A percentile compares a stretch with the other conserved stretches of the same genome.
Conservation (phyloP, 2,888 invertebrate genomes). For the Pardosa pseudoannulata region DNA sequence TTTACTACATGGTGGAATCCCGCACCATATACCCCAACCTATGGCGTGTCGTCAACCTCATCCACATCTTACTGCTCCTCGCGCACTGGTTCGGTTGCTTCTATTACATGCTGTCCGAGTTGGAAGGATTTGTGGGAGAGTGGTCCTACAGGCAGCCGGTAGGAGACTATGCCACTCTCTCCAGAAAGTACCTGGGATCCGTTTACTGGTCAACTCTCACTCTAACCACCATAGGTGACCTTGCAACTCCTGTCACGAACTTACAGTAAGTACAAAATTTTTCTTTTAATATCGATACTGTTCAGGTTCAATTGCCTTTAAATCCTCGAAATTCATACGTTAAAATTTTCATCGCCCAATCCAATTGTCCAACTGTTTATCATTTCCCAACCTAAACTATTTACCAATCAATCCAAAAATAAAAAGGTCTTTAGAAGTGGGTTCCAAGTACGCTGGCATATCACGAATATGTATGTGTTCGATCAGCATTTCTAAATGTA, state of each 20-base stretch:
- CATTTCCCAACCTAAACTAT: too few relatives aligned
- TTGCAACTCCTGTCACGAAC: conserved; percentile 96
- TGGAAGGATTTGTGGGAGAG: conserved; percentile 85
- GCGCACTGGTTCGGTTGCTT: conserved; percentile 99
- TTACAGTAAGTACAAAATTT: conserved; percentile 92
- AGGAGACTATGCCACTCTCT: conserved; percentile 91
- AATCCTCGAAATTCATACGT: too few relatives aligned
- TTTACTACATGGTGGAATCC: conserved; percentile 97
- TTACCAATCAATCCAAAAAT: too few relatives aligned
- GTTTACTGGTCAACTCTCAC: conserved; percentile 98
- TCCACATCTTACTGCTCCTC: conserved; percentile 94
- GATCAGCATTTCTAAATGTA: too few relatives aligned
- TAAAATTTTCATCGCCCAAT: too few relatives aligned
- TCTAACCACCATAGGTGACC: conserved; percentile 95
- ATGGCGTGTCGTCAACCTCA: conserved; percentile 95
- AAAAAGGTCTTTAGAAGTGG: too few relatives aligned
- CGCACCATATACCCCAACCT: conserved; percentile 96
- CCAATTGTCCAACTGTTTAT: too few relatives aligned
- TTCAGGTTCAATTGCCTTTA: too few relatives aligned
- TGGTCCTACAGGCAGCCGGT: conserved; percentile 79
- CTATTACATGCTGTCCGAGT: conserved; percentile 94
- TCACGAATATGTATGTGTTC: too few relatives aligned
- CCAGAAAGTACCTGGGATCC: conserved; percentile 94
- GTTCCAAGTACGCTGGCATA: too few relatives aligned
- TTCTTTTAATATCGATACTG: neutral